Conservation (phyloP, 2,113 vertebrate genomes). For the Chiloscyllium plagiosum region DNA sequence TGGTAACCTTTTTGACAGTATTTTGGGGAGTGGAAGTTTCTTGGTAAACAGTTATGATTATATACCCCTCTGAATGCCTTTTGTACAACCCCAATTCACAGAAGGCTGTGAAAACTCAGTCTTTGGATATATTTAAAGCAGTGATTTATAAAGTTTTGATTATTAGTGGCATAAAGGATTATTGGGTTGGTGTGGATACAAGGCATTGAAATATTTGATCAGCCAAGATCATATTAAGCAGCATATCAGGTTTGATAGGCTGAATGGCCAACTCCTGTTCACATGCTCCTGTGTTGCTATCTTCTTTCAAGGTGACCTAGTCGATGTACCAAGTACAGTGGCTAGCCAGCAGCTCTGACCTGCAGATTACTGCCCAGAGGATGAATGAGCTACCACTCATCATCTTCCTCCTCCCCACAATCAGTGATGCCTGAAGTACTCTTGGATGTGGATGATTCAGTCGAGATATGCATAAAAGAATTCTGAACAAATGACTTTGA, state of each 20-base stretch:
- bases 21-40: neutral
- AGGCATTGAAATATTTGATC: no score
- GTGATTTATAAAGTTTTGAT: no score
- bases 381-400: neutral
- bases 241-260: no score
- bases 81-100: neutral
- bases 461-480: constrained; percentile 25
- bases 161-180: no score
- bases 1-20: no score
- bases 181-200: no score
- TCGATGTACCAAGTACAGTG: neutral
- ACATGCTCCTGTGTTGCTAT: neutral
- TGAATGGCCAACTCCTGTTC: no score
- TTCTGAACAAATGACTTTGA: constrained; percentile 30
- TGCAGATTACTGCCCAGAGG: neutral
- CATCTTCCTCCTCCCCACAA: neutral
- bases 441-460: constrained; percentile 5
- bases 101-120: no score
- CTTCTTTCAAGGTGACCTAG: neutral
- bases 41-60: neutral
- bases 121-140: no score
- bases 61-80: neutral
- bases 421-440: neutral
- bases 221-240: no score
- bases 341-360: neutral